phyloP scores from a whole-genome alignment of 2,888 invertebrate genomes.

The Drosophila rubida region DNA sequence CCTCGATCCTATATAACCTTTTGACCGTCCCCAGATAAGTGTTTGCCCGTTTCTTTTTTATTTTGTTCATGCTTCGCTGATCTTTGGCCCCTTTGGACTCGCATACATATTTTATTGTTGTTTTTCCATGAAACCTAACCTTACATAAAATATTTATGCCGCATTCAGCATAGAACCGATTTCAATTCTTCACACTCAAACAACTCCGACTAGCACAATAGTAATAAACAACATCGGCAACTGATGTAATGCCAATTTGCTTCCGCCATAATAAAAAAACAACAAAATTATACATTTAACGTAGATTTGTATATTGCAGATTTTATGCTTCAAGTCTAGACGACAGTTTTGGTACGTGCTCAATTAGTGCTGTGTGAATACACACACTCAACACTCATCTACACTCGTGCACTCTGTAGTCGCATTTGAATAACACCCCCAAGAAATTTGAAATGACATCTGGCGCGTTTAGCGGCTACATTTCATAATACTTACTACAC shows the following conservation, averaged over 20 bases:
- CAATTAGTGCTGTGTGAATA: slow-evolving; percentile 58
- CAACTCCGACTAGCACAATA: not conserved
- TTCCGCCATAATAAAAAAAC: slow-evolving; percentile 61
- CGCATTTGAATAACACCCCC: slow-evolving; percentile 25
- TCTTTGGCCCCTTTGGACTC: not conserved
- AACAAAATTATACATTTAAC: slow-evolving; percentile 42
- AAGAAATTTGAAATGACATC: slow-evolving; percentile 51
- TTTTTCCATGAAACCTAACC: slow-evolving; percentile 51
- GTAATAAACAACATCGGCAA: slow-evolving; percentile 23
- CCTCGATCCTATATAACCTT: slow-evolving; percentile 8
- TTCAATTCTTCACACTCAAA: slow-evolving; percentile 24
- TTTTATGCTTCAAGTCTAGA: slow-evolving; percentile 76
- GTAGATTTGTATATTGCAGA: slow-evolving; percentile 61
- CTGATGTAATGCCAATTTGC: slow-evolving; percentile 54
- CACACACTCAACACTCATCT: too few relatives aligned
- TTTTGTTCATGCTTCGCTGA: slow-evolving; percentile 53
- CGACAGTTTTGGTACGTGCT: slow-evolving; percentile 78
- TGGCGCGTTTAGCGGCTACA: slow-evolving; percentile 30
- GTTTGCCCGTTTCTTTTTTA: slow-evolving; percentile 33
- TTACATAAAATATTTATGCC: slow-evolving; percentile 35
- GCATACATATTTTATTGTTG: not conserved
- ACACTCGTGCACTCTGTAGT: too few relatives aligned
- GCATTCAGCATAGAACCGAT: slow-evolving; percentile 25
- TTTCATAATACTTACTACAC: slow-evolving; percentile 54
- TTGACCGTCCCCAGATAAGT: slow-evolving; percentile 11